Evolutionary conservation across 2,888 invertebrate species (phyloP).

Genomic region (Marronus borbonicus): DNA sequence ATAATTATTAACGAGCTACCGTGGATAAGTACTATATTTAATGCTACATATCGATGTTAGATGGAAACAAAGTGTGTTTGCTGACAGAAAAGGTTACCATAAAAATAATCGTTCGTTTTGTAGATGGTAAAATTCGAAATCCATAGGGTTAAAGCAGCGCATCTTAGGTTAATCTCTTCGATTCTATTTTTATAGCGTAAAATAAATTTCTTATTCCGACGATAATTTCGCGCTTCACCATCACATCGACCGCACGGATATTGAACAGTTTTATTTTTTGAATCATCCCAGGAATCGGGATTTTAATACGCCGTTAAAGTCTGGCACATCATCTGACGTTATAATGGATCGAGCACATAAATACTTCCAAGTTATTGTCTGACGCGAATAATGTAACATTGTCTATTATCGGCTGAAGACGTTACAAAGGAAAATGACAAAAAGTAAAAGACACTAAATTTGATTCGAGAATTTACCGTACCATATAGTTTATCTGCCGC

Average conservation of each 20-base stretch:
- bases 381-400: conserved; percentile 59
- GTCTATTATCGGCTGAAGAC: conserved; percentile 60
- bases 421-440: conserved; percentile 65
- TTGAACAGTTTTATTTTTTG: conserved; percentile 30
- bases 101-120: no score
- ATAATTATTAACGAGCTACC: no score
- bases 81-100: no score
- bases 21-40: not conserved
- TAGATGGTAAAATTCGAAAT: not conserved
- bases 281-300: not conserved
- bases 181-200: conserved; percentile 16
- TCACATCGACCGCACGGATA: conserved; percentile 15
- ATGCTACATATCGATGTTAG: not conserved
- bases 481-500: conserved; percentile 4
- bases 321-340: conserved; percentile 27
- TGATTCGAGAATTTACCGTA: conserved; percentile 57
- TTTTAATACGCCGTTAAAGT: conserved; percentile 45
- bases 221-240: conserved; percentile 15
- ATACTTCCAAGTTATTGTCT: conserved; percentile 60
- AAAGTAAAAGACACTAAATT: conserved; percentile 66
- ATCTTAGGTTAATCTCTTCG: not conserved
- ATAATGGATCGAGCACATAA: conserved; percentile 54
- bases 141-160: not conserved
- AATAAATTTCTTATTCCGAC: conserved; percentile 19
- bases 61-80: no score